Evolutionary conservation across 1,140 invertebrate genomes (phyloP).

Genomic region (Drosophila nebulosa): DNA sequence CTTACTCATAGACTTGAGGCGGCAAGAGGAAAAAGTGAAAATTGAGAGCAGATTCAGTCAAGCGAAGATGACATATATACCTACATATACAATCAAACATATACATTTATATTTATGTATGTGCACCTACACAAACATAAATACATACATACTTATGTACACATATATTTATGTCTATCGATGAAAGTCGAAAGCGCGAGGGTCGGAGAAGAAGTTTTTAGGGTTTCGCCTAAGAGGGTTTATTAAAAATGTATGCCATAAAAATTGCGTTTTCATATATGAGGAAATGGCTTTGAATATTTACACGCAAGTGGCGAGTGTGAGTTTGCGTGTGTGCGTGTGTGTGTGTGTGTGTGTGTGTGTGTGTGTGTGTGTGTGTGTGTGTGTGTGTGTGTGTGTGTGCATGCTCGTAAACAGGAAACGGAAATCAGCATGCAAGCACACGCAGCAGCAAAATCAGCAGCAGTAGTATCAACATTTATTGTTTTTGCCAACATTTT

Average conservation of each 20-base stretch:
- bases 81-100: conserved; percentile 6
- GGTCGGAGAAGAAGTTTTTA: conserved; percentile 2
- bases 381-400: conserved; percentile 10
- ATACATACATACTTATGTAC: neutral
- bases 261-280: conserved; percentile 71
- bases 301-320: conserved; percentile 26
- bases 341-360: neutral
- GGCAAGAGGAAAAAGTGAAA: neutral
- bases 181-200: neutral
- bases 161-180: conserved; percentile 7
- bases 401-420: conserved; percentile 46
- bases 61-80: conserved; percentile 27
- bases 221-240: conserved; percentile 26
- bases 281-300: conserved; percentile 62
- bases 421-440: conserved; percentile 58
- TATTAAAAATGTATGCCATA: conserved; percentile 73
- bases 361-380: too few species aligned
- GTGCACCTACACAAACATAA: neutral
- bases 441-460: conserved; percentile 27
- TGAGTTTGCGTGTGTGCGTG: conserved; percentile 2
- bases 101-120: conserved; percentile 39
- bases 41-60: conserved; percentile 28
- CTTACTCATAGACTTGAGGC: neutral
- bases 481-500: conserved; percentile 35
- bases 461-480: conserved; percentile 12